Conservation (phyloP, 2,888 invertebrate species). For the Phalangium opilio region DNA sequence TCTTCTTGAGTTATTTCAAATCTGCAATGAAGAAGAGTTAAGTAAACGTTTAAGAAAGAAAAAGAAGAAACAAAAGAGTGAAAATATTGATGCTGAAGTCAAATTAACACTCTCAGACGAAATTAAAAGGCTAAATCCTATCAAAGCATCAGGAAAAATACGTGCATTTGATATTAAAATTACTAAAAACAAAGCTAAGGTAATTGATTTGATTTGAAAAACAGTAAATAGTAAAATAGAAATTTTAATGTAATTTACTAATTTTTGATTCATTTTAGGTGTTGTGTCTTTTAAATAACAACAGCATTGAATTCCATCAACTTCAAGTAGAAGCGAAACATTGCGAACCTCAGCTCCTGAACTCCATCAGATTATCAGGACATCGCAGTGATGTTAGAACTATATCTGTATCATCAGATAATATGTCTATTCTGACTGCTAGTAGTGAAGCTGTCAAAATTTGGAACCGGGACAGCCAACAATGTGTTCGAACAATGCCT, state of each 20-base stretch:
- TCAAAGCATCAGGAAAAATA: constrained; percentile 28
- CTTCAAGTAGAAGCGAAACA: constrained; percentile 39
- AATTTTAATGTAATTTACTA: too few species aligned
- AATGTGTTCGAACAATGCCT: constrained; percentile 51
- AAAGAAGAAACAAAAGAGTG: constrained; percentile 48
- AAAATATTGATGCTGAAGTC: neutral
- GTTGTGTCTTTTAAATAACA: constrained; percentile 44
- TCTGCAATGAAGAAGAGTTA: constrained; percentile 60
- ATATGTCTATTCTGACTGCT: constrained; percentile 53
- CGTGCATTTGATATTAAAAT: constrained; percentile 25
- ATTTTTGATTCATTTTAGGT: constrained; percentile 22
- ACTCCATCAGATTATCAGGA: constrained; percentile 52
- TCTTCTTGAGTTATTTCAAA: constrained; percentile 62
- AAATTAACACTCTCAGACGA: constrained; percentile 16
- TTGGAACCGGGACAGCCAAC: constrained; percentile 57
- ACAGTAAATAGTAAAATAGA: too few species aligned
- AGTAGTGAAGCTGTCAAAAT: constrained; percentile 77
- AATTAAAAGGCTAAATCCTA: constrained; percentile 15
- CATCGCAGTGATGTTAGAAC: constrained; percentile 80
- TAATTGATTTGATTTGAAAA: too few species aligned
- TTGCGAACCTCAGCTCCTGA: constrained; percentile 32
- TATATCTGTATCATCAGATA: constrained; percentile 78
- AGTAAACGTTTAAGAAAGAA: constrained; percentile 54
- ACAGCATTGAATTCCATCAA: constrained; percentile 55
- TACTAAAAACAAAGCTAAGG: too few species aligned